A percentile compares a stretch with the other conserved stretches of the same genome.
Evolutionary conservation across 2,113 vertebrate genomes (phyloP).

Genomic region (Pitta sordida): DNA sequence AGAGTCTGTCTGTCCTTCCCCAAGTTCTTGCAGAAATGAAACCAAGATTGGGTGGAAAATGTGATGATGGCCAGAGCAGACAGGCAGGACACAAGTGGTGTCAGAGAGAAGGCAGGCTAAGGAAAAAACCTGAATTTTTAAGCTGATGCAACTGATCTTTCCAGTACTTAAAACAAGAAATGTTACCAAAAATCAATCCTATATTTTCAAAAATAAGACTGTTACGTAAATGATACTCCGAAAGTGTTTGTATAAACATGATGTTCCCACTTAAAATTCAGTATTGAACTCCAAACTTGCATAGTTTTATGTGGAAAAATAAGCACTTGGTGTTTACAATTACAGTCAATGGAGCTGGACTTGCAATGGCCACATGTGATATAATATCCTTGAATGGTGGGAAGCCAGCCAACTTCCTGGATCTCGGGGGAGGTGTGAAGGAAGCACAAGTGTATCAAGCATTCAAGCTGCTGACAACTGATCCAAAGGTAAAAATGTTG

Average conservation of each 20-base stretch:
- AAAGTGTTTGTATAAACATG: not conserved
- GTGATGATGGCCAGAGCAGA: not conserved
- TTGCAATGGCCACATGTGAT: conserved; percentile 98
- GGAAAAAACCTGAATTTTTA: not conserved
- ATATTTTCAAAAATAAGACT: not conserved
- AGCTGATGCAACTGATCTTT: not conserved
- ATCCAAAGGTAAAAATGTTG: conserved; percentile 87
- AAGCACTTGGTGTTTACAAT: conserved; percentile 1
- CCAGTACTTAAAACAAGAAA: not conserved
- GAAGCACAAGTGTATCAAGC: conserved; percentile 96
- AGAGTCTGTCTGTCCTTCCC: not conserved
- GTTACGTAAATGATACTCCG: not conserved
- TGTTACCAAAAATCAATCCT: not conserved
- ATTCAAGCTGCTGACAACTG: conserved; percentile 93
- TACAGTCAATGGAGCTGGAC: conserved; percentile 94
- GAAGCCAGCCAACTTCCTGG: conserved; percentile 96
- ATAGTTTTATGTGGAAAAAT: not conserved
- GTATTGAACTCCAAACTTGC: not conserved
- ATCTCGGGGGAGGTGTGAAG: conserved; percentile 96
- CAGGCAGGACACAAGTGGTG: not conserved
- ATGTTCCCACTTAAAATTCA: not conserved
- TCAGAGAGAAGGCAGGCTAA: not conserved
- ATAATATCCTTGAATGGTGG: conserved; percentile 96
- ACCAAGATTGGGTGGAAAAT: not conserved
- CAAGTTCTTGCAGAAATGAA: not conserved